Evolutionary conservation across 64 coral and sea anemone genomes (phyloP).

Genomic region (Montipora efflorescens): DNA sequence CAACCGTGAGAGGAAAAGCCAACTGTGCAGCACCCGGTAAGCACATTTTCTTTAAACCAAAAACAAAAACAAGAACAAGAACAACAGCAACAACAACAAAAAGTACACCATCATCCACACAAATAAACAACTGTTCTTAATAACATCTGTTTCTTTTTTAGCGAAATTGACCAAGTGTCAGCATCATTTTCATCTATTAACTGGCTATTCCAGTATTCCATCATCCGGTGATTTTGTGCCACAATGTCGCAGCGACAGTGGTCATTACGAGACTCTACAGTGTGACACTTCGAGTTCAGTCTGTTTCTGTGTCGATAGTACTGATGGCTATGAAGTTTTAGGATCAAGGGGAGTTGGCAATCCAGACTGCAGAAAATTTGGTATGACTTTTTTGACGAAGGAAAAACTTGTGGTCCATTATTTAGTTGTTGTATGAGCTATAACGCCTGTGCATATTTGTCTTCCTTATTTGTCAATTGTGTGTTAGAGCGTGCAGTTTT

Average conservation of each 20-base stretch:
- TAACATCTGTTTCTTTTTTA: not conserved
- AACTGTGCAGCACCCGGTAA: conserved; percentile 50
- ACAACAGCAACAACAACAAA: too few species aligned
- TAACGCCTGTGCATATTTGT: too few species aligned
- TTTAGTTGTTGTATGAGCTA: too few species aligned
- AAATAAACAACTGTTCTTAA: too few species aligned
- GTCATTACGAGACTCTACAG: conserved; percentile 59
- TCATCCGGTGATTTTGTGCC: conserved; percentile 50
- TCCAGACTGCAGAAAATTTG: conserved; percentile 48
- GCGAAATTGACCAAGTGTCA: conserved; percentile 57
- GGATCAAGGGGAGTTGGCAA: conserved; percentile 42
- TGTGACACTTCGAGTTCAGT: conserved; percentile 39
- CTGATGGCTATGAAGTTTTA: conserved; percentile 46
- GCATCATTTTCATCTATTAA: conserved; percentile 45
- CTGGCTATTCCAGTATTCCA: conserved; percentile 58
- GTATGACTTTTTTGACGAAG: conserved; percentile 3
- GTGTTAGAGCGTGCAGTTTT: too few species aligned
- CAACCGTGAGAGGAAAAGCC: conserved; percentile 48
- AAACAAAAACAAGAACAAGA: too few species aligned
- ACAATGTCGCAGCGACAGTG: conserved; percentile 52
- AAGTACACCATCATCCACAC: too few species aligned
- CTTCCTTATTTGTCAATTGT: too few species aligned
- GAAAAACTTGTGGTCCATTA: not conserved
- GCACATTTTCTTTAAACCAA: not conserved
- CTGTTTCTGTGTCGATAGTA: conserved; percentile 61